Evolutionary conservation across 2,113 vertebrate species (phyloP).

Genomic region (Thunnus maccoyii): DNA sequence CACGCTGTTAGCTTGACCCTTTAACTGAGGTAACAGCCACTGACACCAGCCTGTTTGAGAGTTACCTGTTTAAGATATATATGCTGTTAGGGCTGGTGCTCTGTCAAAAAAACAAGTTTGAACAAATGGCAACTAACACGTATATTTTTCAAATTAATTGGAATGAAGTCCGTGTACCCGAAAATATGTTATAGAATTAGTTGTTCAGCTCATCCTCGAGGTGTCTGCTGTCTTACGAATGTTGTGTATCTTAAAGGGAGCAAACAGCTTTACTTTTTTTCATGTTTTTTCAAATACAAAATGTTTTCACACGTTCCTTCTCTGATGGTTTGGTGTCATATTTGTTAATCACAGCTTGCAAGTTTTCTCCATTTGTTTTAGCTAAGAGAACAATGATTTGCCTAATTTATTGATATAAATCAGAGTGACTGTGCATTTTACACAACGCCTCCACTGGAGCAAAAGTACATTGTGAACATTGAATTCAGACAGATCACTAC

Average conservation of each 20-base stretch:
- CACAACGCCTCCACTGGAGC: no score
- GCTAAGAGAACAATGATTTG: neutral
- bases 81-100: neutral
- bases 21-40: slow-evolving; percentile 15
- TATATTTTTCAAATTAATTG: neutral
- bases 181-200: neutral
- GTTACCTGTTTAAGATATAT: neutral
- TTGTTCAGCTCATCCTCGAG: slow-evolving; percentile 2
- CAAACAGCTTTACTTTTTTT: neutral
- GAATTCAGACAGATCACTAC: neutral
- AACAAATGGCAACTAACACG: neutral
- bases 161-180: neutral
- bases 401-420: neutral
- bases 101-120: neutral
- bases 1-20: slow-evolving; percentile 15
- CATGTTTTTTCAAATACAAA: neutral
- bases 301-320: neutral
- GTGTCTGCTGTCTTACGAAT: no score
- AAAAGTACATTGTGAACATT: no score
- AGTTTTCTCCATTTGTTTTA: neutral
- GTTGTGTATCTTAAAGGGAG: neutral
- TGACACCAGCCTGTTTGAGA: neutral
- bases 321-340: neutral
- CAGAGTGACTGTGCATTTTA: no score
- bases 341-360: neutral